Evolutionary conservation across 2,113 vertebrate species (phyloP), one percentile per base, ranked within the genome.

Genomic region (Semicossyphus pulcher): DNA sequence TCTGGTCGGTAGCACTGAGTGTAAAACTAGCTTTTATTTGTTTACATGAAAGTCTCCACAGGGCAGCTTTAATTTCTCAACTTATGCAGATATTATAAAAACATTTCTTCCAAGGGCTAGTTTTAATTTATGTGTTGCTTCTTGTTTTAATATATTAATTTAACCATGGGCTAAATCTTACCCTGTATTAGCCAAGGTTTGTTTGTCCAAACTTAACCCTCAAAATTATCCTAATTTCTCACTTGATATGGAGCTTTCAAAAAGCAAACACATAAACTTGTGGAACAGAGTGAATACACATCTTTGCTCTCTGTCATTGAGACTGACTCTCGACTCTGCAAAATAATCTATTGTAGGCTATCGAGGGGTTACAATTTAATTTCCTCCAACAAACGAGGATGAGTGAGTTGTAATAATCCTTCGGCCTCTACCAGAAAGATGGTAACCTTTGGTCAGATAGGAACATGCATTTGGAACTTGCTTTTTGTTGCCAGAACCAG

Each of bases 371-470:
- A 5, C 28, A 51, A 58, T 63, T 39, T 2, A 20, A 51, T 75
- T 42, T 59, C 28, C 53, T 44, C 11, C 1, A 53, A 44, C 37
- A 25, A 41, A 56, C 31, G n/a, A 49, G 39, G 26, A 25, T 23
- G 51, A 68, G 21, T 53, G 39, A 53, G 23, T 18, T 29, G n/a
- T 31, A 4, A 58, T 42, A 10, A 42, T 66, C 5, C 12, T 26
- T 20, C 3, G 2, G 52, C n/a, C 34, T 58, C 64, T n/a, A 25
- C 20, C 28, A 41, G 28, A 47, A 25, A n/a, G n/a, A 67, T 29
- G 21, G 53, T 20, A n/a, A 16, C 9, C 7, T 57, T 11, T 11
- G 10, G 5, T 61, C 26, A 63, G 60, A 69, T 58, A 60, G 70
- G 54, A 61, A 54, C 25, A 11, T 68, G 21, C 21, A 39, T 23